Evolutionary conservation across 2,113 vertebrate species (phyloP), one percentile per base, ranked within the genome.

Genomic region (Ochotona princeps): DNA sequence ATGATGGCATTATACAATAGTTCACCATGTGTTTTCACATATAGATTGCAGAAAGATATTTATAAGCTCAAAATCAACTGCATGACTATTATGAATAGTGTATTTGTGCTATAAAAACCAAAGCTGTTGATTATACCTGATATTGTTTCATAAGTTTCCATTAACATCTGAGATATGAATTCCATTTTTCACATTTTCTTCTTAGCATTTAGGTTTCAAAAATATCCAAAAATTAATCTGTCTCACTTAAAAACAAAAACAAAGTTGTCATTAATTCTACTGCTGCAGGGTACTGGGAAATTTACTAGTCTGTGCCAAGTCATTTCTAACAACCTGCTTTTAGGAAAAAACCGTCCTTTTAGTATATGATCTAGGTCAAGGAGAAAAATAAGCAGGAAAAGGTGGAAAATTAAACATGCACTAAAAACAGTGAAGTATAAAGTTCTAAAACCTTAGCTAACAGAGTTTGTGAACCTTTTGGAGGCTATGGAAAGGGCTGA

Each of bases 341-440:
- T 92, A 73, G 63, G 6, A 44, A 44, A 90, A 96, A 96, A 94
- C 73, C 83, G 13, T 78, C 32, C 49, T 80, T 1, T 92, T 87
- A 90, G 51, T 75, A 5, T n/a, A 76, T 76, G 54, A 92, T 93
- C 44, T 92, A 95, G 92, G 91, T 93, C 86, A 95, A 97, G 61
- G 89, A 75, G 81, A 88, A 93, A 91, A 93, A 91, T 57, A 96
- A 88, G 91, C 79, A 89, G 32, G 76, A 89, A 87, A 92, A 89
- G 87, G 74, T 11, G 79, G 47, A 90, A 94, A 81, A 67, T 73
- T 90, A 73, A 93, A 66, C 35, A 57, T 79, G 86, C 11, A 88
- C 87, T 89, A 87, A 87, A 94, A 82, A 95, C 63, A 83, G 67
- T 74, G 92, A 88, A 69, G 30, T 61, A 92, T 60, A 51, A 93